phyloP scores from a whole-genome alignment of 1,140 invertebrate genomes.

The Diuraphis noxia region DNA sequence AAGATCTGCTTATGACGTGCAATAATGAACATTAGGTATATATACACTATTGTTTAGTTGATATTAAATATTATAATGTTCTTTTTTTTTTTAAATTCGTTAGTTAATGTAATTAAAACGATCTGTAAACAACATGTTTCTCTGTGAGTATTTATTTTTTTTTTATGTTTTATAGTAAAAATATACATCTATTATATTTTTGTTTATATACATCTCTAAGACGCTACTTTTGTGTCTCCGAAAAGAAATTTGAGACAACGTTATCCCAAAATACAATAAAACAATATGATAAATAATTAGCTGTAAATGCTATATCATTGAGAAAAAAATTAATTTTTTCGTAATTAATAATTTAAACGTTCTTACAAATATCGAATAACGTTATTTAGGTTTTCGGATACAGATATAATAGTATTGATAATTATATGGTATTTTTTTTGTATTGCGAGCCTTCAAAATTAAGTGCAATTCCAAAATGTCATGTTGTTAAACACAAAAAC shows the following conservation, averaged over 20 bases:
- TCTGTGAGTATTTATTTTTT: background rate
- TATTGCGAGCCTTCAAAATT: background rate
- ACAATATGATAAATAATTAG: background rate
- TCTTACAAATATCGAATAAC: background rate
- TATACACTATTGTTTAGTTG: constrained; percentile 28
- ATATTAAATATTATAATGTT: constrained; percentile 26
- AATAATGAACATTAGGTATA: constrained; percentile 30
- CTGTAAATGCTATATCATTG: background rate
- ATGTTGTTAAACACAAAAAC: no score
- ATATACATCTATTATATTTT: background rate
- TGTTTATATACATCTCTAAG: background rate
- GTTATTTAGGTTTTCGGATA: background rate
- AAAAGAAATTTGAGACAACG: background rate
- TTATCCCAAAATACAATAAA: background rate
- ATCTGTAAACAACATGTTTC: constrained; percentile 34
- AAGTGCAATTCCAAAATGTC: background rate
- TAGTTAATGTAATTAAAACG: constrained; percentile 33
- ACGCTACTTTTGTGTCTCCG: background rate
- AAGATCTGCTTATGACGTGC: constrained; percentile 37
- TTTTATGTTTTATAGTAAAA: background rate
- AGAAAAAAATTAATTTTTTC: background rate
- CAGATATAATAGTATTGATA: no score
- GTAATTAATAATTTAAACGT: background rate
- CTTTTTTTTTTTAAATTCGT: constrained; percentile 28
- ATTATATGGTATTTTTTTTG: no score